Percentiles rank a stretch among this genome's conserved stretches.
Evolutionary conservation across 2,113 vertebrate species (phyloP).

Genomic region (Urocitellus parryii): DNA sequence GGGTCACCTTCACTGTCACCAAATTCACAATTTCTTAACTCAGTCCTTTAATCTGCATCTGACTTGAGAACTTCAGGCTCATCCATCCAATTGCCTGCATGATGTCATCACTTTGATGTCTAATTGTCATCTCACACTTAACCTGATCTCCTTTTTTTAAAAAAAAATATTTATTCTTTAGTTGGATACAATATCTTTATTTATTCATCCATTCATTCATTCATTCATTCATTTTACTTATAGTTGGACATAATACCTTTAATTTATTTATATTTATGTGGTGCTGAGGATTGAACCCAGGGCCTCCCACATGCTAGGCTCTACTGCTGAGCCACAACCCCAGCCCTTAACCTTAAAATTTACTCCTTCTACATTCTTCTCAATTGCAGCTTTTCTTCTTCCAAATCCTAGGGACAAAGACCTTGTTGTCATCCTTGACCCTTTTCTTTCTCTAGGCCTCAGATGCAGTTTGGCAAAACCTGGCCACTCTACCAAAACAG

Average conservation of each 20-base stretch:
- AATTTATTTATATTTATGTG: too few relatives aligned
- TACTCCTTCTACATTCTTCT: neutral
- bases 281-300: too few relatives aligned
- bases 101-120: neutral
- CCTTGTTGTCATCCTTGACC: neutral
- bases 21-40: neutral
- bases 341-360: neutral
- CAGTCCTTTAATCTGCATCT: neutral
- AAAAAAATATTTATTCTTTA: too few relatives aligned
- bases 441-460: neutral
- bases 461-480: conserved; percentile 1
- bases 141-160: neutral
- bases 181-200: too few relatives aligned
- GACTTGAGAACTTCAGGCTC: neutral
- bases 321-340: too few relatives aligned
- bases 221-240: too few relatives aligned
- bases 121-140: neutral
- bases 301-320: too few relatives aligned
- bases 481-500: neutral
- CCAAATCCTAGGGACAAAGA: neutral
- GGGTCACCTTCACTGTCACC: neutral
- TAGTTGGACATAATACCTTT: too few relatives aligned
- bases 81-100: neutral
- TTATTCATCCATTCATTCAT: too few relatives aligned
- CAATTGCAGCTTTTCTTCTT: neutral